These are phyloP conservation scores for Cephalopterus ornatus DNA, from an alignment of 2,113 vertebrate genomes.

Conservation along the genomic window DNA sequence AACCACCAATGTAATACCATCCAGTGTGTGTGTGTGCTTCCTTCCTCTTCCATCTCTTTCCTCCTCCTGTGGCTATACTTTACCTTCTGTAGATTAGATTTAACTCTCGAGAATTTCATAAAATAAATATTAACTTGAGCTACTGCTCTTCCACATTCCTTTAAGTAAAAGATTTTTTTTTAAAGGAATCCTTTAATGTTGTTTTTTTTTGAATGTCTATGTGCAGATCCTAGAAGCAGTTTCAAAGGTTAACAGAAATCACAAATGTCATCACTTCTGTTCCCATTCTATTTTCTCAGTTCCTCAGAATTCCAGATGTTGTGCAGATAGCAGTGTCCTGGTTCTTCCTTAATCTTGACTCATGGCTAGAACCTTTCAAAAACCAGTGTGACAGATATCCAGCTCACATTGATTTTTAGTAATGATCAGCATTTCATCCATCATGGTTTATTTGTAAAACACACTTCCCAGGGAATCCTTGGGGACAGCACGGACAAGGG, in stretches of 20 bases:
- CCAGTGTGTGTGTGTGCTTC: background rate
- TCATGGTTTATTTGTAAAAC: background rate
- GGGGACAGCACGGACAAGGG: no score
- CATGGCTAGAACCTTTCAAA: background rate
- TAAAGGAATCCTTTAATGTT: background rate
- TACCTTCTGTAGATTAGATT: background rate
- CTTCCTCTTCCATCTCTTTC: background rate
- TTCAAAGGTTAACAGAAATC: background rate
- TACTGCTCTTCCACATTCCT: background rate
- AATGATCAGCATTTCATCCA: background rate
- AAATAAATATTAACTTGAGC: background rate
- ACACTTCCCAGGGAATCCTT: background rate
- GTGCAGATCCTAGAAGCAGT: background rate
- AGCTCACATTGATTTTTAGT: background rate
- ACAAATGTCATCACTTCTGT: background rate
- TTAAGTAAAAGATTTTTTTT: no score
- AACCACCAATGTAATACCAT: background rate
- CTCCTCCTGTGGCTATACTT: background rate
- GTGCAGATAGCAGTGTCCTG: background rate
- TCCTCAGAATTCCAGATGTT: background rate
- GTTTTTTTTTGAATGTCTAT: background rate
- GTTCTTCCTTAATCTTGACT: background rate
- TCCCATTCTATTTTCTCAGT: background rate
- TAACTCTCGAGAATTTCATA: background rate
- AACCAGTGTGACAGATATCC: background rate